Base-by-base conservation (phyloP, 2,113 vertebrate genomes). In the rat (Rattus norvegicus) region DNA sequence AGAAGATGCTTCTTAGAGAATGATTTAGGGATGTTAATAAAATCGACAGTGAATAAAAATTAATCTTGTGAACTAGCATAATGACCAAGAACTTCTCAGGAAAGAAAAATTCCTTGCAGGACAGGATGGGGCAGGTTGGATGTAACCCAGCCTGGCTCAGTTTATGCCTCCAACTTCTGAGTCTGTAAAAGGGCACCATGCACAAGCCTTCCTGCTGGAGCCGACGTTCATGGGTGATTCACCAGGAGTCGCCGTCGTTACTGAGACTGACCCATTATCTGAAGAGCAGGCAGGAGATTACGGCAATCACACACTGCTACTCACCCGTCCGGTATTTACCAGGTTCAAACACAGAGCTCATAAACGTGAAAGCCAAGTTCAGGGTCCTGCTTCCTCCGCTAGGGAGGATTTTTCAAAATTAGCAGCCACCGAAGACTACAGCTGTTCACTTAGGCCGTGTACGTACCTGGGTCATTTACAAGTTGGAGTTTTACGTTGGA, bases 11-110 rank as follows among this genome's bases (percentile, higher is more conserved):
- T 95, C 13, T 24, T 8, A 63, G 79, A 49, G 63, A 52, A 61
- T 93, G 20, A 36, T 87, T 90, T 88, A 80, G 72, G 19, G 39
- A 13, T 52, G 33, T 65, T 81, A 92, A 52, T 11, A 24, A 69
- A 87, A 49, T 80, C 26, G 4, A 79, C 36, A 90, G 80, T 92
- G 75, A 96, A 47, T 89, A 75, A 65, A 65, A 73, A 88, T 65
- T 39, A 67, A 56, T 83, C 33, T 72, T 22, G 76, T 52, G 49
- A 92, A 7, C 86, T 20, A 0, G 39, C 49, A 4, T 69, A 49
- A 80, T 36, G 11, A 79, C 61, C 72, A 73, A 89, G 39, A 91
- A 81, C 12, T 79, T 86, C 28, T 5, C 69, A 47, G 72, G 93
- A 90, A 88, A 83, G 61, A 47, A 87, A 56, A 88, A 83, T 89